Conservation (phyloP, 2,888 invertebrate genomes). For the Onthophagus sagittarius region DNA sequence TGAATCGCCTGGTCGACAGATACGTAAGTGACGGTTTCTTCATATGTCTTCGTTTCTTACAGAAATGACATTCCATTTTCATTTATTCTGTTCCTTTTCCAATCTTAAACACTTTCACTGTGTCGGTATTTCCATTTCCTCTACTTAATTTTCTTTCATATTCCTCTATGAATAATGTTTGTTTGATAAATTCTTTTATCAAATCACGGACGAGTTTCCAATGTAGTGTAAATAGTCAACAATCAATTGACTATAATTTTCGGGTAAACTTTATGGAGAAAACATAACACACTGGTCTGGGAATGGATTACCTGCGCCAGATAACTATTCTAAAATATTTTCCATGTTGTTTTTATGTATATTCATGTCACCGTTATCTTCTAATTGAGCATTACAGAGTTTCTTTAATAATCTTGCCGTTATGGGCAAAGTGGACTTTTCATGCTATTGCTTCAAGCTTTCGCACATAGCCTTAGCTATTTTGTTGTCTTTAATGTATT, state of each 20-base stretch:
- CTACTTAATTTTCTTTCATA: too few relatives aligned
- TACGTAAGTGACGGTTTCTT: background rate
- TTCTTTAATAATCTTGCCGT: background rate
- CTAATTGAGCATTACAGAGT: background rate
- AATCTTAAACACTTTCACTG: background rate
- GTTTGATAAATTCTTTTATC: too few relatives aligned
- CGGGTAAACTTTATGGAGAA: background rate
- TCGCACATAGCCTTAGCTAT: background rate
- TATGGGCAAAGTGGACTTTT: background rate
- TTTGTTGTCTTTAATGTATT: background rate
- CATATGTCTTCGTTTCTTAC: background rate
- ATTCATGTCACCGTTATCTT: background rate
- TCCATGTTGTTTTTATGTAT: too few relatives aligned
- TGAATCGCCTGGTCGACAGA: too few relatives aligned
- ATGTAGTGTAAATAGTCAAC: too few relatives aligned
- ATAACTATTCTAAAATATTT: too few relatives aligned
- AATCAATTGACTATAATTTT: background rate
- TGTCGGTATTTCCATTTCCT: too few relatives aligned
- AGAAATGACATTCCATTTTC: background rate
- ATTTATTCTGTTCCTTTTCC: background rate
- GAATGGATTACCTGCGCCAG: background rate
- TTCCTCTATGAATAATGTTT: too few relatives aligned
- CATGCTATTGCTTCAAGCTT: background rate
- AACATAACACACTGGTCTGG: background rate
- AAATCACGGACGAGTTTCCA: background rate